phyloP scores from a whole-genome alignment of 2,888 invertebrate species.

The Lordiphosa andalusiaca region DNA sequence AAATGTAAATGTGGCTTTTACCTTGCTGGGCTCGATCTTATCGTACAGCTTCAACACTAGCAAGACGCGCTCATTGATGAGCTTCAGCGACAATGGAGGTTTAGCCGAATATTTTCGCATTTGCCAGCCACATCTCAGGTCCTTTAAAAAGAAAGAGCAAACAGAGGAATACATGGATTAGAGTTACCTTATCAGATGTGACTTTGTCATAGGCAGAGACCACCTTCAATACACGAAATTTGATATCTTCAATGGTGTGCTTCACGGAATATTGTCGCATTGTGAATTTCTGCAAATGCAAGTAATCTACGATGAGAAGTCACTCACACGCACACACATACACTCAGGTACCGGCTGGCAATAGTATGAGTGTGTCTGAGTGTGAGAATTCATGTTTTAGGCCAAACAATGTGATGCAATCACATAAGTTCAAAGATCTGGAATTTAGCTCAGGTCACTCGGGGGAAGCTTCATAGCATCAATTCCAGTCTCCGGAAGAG shows the following conservation, averaged over 20 bases:
- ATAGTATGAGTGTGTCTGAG: constrained; percentile 6
- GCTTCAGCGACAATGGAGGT: constrained; percentile 89
- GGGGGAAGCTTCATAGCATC: not conserved
- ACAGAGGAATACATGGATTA: constrained; percentile 32
- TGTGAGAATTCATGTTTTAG: constrained; percentile 31
- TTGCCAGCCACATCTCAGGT: constrained; percentile 81
- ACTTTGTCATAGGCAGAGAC: constrained; percentile 94
- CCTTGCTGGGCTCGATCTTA: constrained; percentile 96
- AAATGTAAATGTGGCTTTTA: constrained; percentile 81
- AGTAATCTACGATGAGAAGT: not conserved
- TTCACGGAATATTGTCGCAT: constrained; percentile 79
- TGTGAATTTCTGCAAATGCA: constrained; percentile 37
- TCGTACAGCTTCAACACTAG: constrained; percentile 98
- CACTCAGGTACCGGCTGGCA: constrained; percentile 10
- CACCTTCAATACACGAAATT: constrained; percentile 92
- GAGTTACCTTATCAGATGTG: constrained; percentile 89
- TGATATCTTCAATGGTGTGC: constrained; percentile 85
- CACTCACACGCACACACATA: constrained; percentile 12
- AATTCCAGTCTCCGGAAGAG: not conserved
- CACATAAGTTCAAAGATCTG: not conserved
- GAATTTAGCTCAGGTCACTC: not conserved
- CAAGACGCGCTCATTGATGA: constrained; percentile 93
- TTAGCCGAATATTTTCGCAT: constrained; percentile 88
- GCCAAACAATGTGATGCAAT: constrained; percentile 37
- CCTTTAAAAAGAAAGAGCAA: constrained; percentile 59